Evolutionary conservation across 2,888 invertebrate species (phyloP).

Genomic region (Dynastes maya): DNA sequence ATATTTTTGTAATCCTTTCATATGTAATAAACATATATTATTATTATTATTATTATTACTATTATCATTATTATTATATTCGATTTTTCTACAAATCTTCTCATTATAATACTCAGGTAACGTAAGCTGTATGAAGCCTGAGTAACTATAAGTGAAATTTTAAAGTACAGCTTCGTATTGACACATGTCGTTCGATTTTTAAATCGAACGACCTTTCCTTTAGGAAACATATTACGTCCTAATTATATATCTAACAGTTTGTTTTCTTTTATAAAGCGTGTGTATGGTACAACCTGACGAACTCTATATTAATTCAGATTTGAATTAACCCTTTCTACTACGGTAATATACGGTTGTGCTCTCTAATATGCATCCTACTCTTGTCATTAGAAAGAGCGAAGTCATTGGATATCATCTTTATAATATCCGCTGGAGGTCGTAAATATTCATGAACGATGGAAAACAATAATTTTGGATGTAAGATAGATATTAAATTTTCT

Average conservation of each 20-base stretch:
- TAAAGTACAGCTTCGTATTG: too few relatives aligned
- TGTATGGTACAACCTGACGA: not conserved
- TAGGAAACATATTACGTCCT: not conserved
- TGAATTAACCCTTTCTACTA: not conserved
- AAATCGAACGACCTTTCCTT: too few relatives aligned
- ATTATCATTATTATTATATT: too few relatives aligned
- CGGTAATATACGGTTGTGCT: slow-evolving; percentile 19
- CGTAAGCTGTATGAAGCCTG: too few relatives aligned
- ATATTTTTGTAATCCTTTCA: too few relatives aligned
- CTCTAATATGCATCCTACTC: not conserved
- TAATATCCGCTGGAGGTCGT: slow-evolving; percentile 7
- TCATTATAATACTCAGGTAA: too few relatives aligned
- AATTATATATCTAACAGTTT: slow-evolving; percentile 12
- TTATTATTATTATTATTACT: too few relatives aligned
- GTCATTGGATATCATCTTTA: slow-evolving; percentile 11
- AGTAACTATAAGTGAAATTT: too few relatives aligned
- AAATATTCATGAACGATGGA: slow-evolving; percentile 40
- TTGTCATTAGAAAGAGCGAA: slow-evolving; percentile 24
- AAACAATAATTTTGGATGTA: slow-evolving; percentile 52
- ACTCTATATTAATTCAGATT: slow-evolving; percentile 15
- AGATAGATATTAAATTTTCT: slow-evolving; percentile 40
- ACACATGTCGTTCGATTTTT: too few relatives aligned
- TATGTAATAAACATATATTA: too few relatives aligned
- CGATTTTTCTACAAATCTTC: too few relatives aligned
- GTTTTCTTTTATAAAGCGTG: slow-evolving; percentile 1